Percentiles rank a stretch among this genome's conserved stretches.
Conservation (phyloP, 2,888 invertebrate genomes). For the Zygothrica quintamaculata region DNA sequence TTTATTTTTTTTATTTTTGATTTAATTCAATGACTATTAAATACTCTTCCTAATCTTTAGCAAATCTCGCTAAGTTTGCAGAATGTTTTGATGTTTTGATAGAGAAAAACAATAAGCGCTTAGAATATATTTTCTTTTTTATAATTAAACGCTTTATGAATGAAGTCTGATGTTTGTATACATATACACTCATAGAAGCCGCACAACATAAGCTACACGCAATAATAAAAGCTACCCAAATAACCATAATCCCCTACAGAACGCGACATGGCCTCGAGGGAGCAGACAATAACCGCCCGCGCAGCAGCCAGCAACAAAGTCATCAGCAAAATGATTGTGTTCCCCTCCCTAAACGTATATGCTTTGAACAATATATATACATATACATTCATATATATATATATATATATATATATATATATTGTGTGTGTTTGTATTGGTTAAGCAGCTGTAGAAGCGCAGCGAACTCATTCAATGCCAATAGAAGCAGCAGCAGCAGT, state of each 20-base stretch:
- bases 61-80: too few relatives aligned
- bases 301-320: constrained; percentile 67
- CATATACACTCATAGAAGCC: constrained; percentile 32
- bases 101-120: constrained; percentile 10
- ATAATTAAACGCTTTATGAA: constrained; percentile 60
- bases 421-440: constrained; percentile 51
- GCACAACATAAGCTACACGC: constrained; percentile 51
- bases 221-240: constrained; percentile 53
- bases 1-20: too few relatives aligned
- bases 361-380: constrained; percentile 40
- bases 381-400: constrained; percentile 34
- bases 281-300: constrained; percentile 45
- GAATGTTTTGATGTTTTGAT: neutral
- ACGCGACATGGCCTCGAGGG: constrained; percentile 39
- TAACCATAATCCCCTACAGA: constrained; percentile 31
- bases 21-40: neutral
- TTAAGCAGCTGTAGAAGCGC: constrained; percentile 47
- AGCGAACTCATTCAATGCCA: constrained; percentile 56
- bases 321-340: constrained; percentile 75
- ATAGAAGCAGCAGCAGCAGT: constrained; percentile 34
- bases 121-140: constrained; percentile 26
- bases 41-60: too few relatives aligned
- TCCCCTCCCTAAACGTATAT: constrained; percentile 44
- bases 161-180: constrained; percentile 21
- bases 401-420: constrained; percentile 47